Base-by-base conservation (phyloP, 2,113 vertebrate species). In the Sander vitreus region DNA sequence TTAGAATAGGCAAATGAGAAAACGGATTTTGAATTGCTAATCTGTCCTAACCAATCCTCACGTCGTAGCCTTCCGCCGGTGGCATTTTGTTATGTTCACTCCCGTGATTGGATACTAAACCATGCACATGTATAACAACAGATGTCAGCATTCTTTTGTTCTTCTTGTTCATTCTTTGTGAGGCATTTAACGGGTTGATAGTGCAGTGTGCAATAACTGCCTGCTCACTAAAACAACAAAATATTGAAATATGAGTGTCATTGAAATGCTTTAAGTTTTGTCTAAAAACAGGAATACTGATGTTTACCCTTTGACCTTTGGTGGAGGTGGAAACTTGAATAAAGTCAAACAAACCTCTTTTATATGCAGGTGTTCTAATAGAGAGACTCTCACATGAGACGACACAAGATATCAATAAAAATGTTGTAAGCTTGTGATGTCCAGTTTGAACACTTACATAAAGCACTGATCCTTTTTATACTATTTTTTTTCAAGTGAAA, bases 401-500 rank as follows among this genome's bases (percentile, higher is more conserved):
- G 45, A 65, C 27, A 45, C 13, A 16, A 12, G 25, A 63, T 47
- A 65, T 63, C 64, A 59, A 0, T 73, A 68, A 53, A 80, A 12
- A 13, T 21, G 0, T 70, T 13, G 18, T 18, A 60, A 27, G 25
- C 39, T 11, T 2, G 4, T 21, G 12, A 47, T 25, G 58, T 80
- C 30, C 83, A 54, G 33, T 47, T 45, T 71, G 19, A 81, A 25
- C 16, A 2, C 1, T 30, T 5, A 57, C 12, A 68, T 70, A 8
- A 59, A 21, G 25, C 13, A 21, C 33, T 4, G 23, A 60, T 58
- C 18, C 60, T 83, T 73, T 76, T 36, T 15, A 68, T 48, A 2
- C 25, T 59, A 10, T 64, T 45, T 51, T 51, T 43, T 80, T 71
- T 53, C 8, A 71, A 55, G 64, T 84, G 50, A 74, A 27, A 60